Percentiles rank a stretch among this genome's conserved stretches.
Evolutionary conservation across 2,113 vertebrate genomes (phyloP).

Genomic region (Noturus placidus): DNA sequence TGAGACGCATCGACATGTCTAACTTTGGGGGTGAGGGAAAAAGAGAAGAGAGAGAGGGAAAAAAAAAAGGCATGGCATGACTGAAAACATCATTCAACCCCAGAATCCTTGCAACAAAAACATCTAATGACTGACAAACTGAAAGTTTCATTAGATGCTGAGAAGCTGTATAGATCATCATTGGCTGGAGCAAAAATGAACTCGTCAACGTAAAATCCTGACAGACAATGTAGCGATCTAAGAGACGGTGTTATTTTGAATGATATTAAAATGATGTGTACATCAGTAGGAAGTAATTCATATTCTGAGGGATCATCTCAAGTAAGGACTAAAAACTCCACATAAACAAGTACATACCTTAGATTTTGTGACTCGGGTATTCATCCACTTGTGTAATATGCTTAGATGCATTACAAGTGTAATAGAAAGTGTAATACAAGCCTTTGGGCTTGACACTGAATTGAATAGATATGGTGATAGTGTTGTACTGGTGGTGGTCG

Average conservation of each 20-base stretch:
- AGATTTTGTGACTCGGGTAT: background rate
- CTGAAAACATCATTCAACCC: background rate
- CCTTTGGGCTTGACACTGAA: background rate
- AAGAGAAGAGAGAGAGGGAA: too few species aligned
- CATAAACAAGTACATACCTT: background rate
- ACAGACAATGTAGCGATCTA: background rate
- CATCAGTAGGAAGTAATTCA: background rate
- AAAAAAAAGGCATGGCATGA: conserved; percentile 18
- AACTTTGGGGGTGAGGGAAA: background rate
- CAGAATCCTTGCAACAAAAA: conserved; percentile 11
- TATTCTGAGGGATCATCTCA: background rate
- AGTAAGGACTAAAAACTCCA: background rate
- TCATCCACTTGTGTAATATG: background rate
- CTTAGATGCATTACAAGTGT: background rate
- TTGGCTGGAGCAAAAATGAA: background rate
- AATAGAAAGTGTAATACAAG: background rate
- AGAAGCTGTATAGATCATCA: conserved; percentile 29
- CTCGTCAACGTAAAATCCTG: background rate
- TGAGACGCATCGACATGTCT: background rate
- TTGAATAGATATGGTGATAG: background rate
- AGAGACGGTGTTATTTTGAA: background rate
- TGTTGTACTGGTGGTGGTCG: too few species aligned
- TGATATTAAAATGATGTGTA: background rate
- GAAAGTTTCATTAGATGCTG: conserved; percentile 37
- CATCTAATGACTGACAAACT: conserved; percentile 26